These are phyloP conservation scores for Hyperoplus immaculatus DNA, from an alignment of 2,797 vertebrate species.

Conservation along the genomic window DNA sequence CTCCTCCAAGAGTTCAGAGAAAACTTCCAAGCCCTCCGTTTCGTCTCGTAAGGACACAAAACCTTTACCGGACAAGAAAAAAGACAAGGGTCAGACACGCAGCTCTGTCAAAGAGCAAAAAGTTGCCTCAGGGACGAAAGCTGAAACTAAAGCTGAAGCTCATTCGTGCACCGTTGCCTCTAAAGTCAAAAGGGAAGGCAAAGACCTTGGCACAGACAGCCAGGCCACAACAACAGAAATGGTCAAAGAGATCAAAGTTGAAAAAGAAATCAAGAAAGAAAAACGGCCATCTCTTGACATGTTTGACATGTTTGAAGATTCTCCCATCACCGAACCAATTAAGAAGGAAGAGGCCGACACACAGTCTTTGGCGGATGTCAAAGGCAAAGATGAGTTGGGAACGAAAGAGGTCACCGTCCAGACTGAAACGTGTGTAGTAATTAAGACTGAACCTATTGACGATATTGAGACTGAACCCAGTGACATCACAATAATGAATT, in stretches of 20 bases:
- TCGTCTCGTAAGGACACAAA: constrained; percentile 55
- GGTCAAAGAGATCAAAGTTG: constrained; percentile 25
- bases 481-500: constrained; percentile 48
- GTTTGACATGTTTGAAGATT: constrained; percentile 74
- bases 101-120: constrained; percentile 46
- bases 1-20: constrained; percentile 57
- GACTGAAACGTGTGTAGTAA: constrained; percentile 18
- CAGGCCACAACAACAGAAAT: constrained; percentile 24
- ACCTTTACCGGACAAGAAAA: constrained; percentile 58
- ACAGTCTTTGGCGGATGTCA: not conserved
- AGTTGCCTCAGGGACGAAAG: constrained; percentile 32
- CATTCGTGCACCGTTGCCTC: not conserved
- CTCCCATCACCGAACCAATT: constrained; percentile 30
- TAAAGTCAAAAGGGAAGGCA: constrained; percentile 52
- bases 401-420: constrained; percentile 33
- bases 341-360: constrained; percentile 56
- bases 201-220: constrained; percentile 31
- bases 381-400: constrained; percentile 32
- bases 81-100: constrained; percentile 37
- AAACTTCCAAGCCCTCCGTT: constrained; percentile 32
- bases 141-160: constrained; percentile 45
- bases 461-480: constrained; percentile 24
- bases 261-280: constrained; percentile 74
- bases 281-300: constrained; percentile 57
- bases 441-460: not conserved